Conservation (phyloP, 2,113 vertebrate species). For the Platanista minor region DNA sequence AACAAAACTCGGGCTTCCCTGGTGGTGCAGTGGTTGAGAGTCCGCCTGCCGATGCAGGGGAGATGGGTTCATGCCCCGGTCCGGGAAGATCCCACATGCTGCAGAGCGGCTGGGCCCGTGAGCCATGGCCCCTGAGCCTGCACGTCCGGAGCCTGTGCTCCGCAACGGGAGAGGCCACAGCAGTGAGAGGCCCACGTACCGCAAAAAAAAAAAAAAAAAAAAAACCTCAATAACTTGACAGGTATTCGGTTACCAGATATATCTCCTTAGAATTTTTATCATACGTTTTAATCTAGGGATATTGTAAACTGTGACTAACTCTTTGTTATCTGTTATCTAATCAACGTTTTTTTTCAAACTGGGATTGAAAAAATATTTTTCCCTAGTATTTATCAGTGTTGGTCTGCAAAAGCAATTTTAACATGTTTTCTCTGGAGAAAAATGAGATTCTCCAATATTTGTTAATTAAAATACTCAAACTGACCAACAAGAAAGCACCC, state of each 20-base stretch:
- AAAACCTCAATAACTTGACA: background rate
- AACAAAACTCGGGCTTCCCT: background rate
- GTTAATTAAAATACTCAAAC: background rate
- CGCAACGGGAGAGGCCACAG: too few relatives aligned
- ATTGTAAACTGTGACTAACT: slow-evolving; percentile 29
- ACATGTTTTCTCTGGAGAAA: background rate
- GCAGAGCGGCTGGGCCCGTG: too few relatives aligned
- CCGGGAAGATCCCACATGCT: too few relatives aligned
- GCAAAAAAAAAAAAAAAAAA: too few relatives aligned
- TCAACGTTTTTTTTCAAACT: slow-evolving; percentile 9
- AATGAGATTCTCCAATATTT: background rate
- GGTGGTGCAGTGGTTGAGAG: too few relatives aligned
- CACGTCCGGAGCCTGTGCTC: too few relatives aligned
- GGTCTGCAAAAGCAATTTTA: background rate
- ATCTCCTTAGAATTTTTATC: background rate
- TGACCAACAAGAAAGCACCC: background rate
- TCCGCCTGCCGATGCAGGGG: too few relatives aligned
- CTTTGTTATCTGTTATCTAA: background rate
- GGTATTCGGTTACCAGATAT: background rate
- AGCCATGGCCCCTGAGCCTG: too few relatives aligned
- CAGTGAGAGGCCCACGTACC: too few relatives aligned
- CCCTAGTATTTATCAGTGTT: background rate
- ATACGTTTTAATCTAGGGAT: background rate
- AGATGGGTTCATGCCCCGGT: too few relatives aligned
- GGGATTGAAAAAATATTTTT: background rate